These are phyloP conservation scores for Synergus japonicus DNA, from an alignment of 2,888 invertebrate genomes.

Conservation along the genomic window DNA sequence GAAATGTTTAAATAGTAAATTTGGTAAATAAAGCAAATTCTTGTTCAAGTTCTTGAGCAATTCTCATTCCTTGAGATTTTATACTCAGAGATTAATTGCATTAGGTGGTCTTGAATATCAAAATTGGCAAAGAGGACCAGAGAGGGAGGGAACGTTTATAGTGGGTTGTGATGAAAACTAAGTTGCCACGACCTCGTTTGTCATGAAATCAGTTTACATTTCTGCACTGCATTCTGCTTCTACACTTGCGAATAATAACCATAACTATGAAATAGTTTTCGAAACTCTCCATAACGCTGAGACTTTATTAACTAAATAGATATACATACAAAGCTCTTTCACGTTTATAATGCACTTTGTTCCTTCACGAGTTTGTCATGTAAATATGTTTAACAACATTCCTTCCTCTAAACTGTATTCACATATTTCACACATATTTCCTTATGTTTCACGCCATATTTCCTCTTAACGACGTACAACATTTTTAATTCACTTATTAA, in stretches of 20 bases:
- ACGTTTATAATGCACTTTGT: slow-evolving; percentile 14
- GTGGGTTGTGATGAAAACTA: slow-evolving; percentile 6
- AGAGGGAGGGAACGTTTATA: background rate
- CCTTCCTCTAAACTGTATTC: background rate
- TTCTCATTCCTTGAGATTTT: background rate
- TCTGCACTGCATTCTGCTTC: background rate
- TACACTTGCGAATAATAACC: slow-evolving; percentile 32
- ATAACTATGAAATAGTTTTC: slow-evolving; percentile 24
- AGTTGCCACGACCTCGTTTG: slow-evolving; percentile 16
- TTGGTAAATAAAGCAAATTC: no score
- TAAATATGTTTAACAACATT: slow-evolving; percentile 24
- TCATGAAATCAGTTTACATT: slow-evolving; percentile 11
- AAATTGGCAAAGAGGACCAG: background rate
- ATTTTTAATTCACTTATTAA: background rate
- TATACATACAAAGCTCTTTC: background rate
- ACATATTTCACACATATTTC: background rate
- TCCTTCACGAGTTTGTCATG: slow-evolving; percentile 2
- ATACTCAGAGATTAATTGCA: slow-evolving; percentile 25
- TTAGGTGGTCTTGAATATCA: slow-evolving; percentile 24
- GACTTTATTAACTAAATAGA: slow-evolving; percentile 34
- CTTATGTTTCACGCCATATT: background rate
- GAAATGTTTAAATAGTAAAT: no score
- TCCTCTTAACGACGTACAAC: background rate
- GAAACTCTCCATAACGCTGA: background rate
- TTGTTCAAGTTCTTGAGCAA: slow-evolving; percentile 1